A percentile compares a stretch with the other conserved stretches of the same genome.
These are phyloP conservation scores for Harpegnathos saltator DNA, from an alignment of 1,140 invertebrate species.

Conservation along the genomic window DNA sequence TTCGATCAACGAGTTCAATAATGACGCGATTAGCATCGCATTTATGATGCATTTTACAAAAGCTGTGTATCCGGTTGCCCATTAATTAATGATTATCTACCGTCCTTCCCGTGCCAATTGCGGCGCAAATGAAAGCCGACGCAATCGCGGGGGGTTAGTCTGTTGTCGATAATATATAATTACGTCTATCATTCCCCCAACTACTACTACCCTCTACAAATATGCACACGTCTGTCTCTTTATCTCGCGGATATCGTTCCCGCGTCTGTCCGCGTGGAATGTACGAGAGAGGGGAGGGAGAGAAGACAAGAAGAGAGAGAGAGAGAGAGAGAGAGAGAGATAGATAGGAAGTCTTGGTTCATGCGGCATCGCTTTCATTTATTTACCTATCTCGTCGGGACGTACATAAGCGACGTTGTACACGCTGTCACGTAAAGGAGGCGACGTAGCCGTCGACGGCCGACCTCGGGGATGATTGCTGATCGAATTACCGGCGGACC, in stretches of 20 bases:
- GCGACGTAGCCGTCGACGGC: neutral
- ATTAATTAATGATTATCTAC: conserved; percentile 59
- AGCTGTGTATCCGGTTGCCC: conserved; percentile 15
- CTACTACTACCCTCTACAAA: neutral
- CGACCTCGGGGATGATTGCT: conserved; percentile 62
- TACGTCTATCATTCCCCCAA: conserved; percentile 25
- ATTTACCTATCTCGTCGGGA: conserved; percentile 19
- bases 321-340: no score
- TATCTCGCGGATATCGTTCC: neutral
- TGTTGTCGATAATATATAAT: conserved; percentile 57
- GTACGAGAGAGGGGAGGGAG: no score
- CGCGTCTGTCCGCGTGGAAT: no score
- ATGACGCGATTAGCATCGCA: conserved; percentile 41
- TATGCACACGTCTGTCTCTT: neutral
- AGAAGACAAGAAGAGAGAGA: no score
- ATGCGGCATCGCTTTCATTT: conserved; percentile 36
- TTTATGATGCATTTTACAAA: conserved; percentile 60
- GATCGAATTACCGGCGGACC: conserved; percentile 71
- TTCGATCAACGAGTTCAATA: conserved; percentile 45
- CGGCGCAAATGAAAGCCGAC: conserved; percentile 52
- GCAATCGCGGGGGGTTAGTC: conserved; percentile 50
- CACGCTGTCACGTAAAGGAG: conserved; percentile 36
- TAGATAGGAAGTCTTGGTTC: no score
- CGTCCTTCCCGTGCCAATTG: conserved; percentile 14
- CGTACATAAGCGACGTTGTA: neutral